Evolutionary conservation across 2,888 invertebrate species (phyloP).

Genomic region (Hybos culiciformis): DNA sequence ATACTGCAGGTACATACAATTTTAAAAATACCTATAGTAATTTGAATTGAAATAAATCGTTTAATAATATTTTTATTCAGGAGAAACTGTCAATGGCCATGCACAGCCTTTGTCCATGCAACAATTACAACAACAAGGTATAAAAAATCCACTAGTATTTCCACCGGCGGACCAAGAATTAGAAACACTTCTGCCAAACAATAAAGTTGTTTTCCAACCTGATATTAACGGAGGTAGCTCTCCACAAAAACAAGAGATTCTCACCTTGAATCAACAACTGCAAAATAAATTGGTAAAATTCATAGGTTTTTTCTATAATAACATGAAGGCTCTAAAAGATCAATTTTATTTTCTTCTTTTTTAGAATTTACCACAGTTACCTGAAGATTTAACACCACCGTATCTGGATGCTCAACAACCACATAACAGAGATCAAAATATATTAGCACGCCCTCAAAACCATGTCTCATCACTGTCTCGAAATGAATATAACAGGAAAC

Average conservation of each 20-base stretch:
- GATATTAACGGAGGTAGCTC: conserved; percentile 8
- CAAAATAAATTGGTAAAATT: conserved; percentile 25
- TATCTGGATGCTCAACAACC: conserved; percentile 5
- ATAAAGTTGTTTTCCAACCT: conserved; percentile 10
- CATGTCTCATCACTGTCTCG: conserved; percentile 16
- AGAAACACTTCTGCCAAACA: neutral
- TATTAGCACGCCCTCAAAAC: too few relatives aligned
- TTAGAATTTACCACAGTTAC: conserved; percentile 28
- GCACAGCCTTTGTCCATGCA: conserved; percentile 28
- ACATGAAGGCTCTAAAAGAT: conserved; percentile 7
- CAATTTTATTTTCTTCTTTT: conserved; percentile 11
- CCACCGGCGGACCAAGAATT: conserved; percentile 23
- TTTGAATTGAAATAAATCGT: too few relatives aligned
- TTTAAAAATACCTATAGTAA: too few relatives aligned
- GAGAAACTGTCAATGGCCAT: conserved; percentile 30
- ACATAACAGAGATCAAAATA: too few relatives aligned
- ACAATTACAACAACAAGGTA: conserved; percentile 27
- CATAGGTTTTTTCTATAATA: neutral
- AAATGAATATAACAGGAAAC: conserved; percentile 29
- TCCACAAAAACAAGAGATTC: conserved; percentile 28
- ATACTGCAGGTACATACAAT: too few relatives aligned
- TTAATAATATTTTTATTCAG: conserved; percentile 15
- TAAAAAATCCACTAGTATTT: conserved; percentile 27
- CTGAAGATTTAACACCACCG: conserved; percentile 38
- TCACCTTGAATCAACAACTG: conserved; percentile 28